Evolutionary conservation across 2,888 invertebrate species (phyloP).

Genomic region (Protodeltote pygarga): DNA sequence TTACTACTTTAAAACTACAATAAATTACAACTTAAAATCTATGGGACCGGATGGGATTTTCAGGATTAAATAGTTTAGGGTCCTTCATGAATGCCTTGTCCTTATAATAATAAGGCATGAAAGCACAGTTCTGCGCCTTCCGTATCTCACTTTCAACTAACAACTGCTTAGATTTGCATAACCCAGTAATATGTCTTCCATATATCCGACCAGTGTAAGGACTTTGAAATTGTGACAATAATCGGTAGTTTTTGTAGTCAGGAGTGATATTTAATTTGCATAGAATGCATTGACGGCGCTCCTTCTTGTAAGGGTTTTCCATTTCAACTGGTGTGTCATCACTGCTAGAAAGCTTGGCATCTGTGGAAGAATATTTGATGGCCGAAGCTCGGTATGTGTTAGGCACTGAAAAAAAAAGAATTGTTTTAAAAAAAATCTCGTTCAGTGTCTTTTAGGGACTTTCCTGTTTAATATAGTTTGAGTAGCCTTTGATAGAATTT

Average conservation of each 20-base stretch:
- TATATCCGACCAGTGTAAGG: constrained; percentile 97
- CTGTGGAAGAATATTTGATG: constrained; percentile 58
- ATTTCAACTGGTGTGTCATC: constrained; percentile 87
- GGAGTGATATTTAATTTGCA: constrained; percentile 94
- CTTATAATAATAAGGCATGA: constrained; percentile 95
- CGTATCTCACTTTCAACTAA: constrained; percentile 91
- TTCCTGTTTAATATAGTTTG: no score
- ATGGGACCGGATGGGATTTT: constrained; percentile 93
- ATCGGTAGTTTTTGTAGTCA: constrained; percentile 95
- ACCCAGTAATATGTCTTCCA: constrained; percentile 96
- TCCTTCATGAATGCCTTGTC: constrained; percentile 93
- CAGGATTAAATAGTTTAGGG: constrained; percentile 96
- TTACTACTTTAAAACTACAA: constrained; percentile 23
- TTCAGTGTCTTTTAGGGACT: no score
- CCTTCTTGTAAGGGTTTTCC: constrained; percentile 93
- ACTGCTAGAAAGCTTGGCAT: constrained; percentile 37
- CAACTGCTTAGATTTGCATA: constrained; percentile 94
- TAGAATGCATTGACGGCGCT: constrained; percentile 91
- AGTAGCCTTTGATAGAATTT: no score
- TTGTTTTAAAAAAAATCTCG: no score
- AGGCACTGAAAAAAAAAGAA: constrained; percentile 58
- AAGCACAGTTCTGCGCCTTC: constrained; percentile 92
- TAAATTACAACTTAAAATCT: constrained; percentile 78
- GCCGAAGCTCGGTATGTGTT: constrained; percentile 54
- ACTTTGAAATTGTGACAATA: constrained; percentile 98